phyloP scores from a whole-genome alignment of 2,888 invertebrate species.

The Platycheirus rosarum region DNA sequence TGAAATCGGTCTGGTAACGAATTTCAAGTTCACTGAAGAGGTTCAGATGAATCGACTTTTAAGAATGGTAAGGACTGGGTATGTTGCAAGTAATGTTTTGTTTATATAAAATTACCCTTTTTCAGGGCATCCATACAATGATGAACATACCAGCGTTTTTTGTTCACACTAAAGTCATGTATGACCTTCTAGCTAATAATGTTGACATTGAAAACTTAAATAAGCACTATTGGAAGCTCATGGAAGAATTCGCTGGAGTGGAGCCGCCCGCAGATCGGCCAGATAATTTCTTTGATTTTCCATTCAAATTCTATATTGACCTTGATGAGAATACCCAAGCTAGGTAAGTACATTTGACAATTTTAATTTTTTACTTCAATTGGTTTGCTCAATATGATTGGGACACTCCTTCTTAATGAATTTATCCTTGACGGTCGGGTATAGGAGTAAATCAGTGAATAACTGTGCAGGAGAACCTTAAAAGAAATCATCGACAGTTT shows the following conservation, averaged over 20 bases:
- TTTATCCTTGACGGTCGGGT: too few species aligned
- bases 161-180: slow-evolving; percentile 88
- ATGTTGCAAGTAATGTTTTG: background rate
- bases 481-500: too few species aligned
- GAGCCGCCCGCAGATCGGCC: slow-evolving; percentile 86
- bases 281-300: slow-evolving; percentile 89
- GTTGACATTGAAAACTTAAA: slow-evolving; percentile 86
- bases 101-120: background rate
- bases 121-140: slow-evolving; percentile 87
- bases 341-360: slow-evolving; percentile 82
- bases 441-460: too few species aligned
- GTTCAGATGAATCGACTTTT: slow-evolving; percentile 79
- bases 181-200: slow-evolving; percentile 86
- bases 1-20: slow-evolving; percentile 77
- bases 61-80: slow-evolving; percentile 77
- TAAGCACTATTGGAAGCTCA: slow-evolving; percentile 87
- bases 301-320: slow-evolving; percentile 87
- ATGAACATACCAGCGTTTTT: slow-evolving; percentile 88
- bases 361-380: too few species aligned
- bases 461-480: too few species aligned
- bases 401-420: too few species aligned
- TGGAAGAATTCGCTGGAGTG: slow-evolving; percentile 86
- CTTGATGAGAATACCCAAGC: slow-evolving; percentile 81
- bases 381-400: too few species aligned
- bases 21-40: slow-evolving; percentile 78